Base-by-base conservation (phyloP, 2,888 invertebrate genomes). In the Oligia strigilis region DNA sequence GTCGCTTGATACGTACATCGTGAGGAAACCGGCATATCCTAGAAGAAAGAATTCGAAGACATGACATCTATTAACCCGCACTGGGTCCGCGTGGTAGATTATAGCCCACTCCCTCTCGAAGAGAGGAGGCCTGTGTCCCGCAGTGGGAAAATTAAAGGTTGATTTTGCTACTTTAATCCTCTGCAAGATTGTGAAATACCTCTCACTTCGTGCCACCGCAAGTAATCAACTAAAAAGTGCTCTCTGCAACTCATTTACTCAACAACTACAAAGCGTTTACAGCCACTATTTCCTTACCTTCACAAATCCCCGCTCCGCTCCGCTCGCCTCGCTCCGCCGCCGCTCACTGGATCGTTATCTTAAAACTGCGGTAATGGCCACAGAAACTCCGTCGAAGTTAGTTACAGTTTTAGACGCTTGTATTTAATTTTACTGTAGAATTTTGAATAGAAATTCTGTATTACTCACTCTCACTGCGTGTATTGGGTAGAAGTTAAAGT, bases 371-470 rank as follows among this genome's bases (percentile, higher is more conserved):
- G 90, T 88, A 80, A 87, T 75, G 79, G 87, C 81, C 75, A 60
- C 78, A 84, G 82, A 85, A 85, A 87, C 83, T 86, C 78, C 62
- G 67, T 55, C 58, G 29, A 89, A 90, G 85, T 89, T 88, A 90
- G 89, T 87, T 84, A 80, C 83, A 84, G 80, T 88, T 89, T 90
- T 85, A 85, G 85, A 75, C 9, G 80, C 75, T 81, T 83, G 79
- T 88, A 87, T 90, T 90, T 90, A 86, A 90, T 89, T 87, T 89
- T 82, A 83, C 81, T 81, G 75, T 55, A 75, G 69, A 83, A 83
- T 83, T 83, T 84, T 78, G 70, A 86, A 82, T 84, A 75, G 23
- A 80, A 78, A 84, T 84, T 86, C 67, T 69, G 67, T 72, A 73
- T 80, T 75, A 71, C 75, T 83, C 72, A 40, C 75, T 81, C 49